These are phyloP conservation scores for Stichopus chloronotus DNA, from an alignment of 35 echinoderm and acorn worm genomes.

Conservation along the genomic window DNA sequence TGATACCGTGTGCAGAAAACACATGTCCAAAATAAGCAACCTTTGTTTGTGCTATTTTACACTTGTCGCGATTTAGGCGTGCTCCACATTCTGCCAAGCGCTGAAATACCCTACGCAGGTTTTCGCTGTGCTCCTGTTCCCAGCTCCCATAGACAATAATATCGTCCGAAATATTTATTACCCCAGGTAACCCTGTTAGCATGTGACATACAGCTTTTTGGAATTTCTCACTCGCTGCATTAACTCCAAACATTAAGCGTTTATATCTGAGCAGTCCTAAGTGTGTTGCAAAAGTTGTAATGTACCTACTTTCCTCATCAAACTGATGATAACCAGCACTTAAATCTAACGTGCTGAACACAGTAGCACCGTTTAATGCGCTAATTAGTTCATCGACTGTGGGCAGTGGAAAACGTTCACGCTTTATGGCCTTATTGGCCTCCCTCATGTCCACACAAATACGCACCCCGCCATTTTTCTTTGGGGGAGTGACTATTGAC, in stretches of 20 bases:
- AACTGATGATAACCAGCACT: conserved; percentile 73
- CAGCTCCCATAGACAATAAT: conserved; percentile 73
- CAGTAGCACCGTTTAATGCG: conserved; percentile 54
- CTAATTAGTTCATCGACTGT: conserved; percentile 70
- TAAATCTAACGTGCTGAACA: conserved; percentile 74
- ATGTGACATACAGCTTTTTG: conserved; percentile 60
- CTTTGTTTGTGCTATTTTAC: conserved; percentile 53
- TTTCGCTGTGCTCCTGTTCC: conserved; percentile 58
- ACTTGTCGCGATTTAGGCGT: conserved; percentile 68
- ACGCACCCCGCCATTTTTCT: conserved; percentile 32
- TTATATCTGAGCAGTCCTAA: conserved; percentile 60
- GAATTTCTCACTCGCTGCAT: conserved; percentile 77
- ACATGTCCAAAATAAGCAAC: conserved; percentile 72
- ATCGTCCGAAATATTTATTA: conserved; percentile 78
- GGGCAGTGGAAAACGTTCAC: conserved; percentile 62
- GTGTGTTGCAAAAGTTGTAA: conserved; percentile 71
- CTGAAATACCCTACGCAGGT: conserved; percentile 62
- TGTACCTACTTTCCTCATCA: conserved; percentile 37
- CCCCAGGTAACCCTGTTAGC: conserved; percentile 63
- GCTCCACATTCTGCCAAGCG: conserved; percentile 53
- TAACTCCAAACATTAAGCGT: conserved; percentile 78
- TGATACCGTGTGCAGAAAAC: conserved; percentile 58
- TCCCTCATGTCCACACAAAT: conserved; percentile 58
- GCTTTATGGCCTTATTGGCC: conserved; percentile 39
- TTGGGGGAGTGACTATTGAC: conserved; percentile 67